These are phyloP conservation scores for Mellilla xanthometata DNA, from an alignment of 2,888 invertebrate genomes.

Conservation along the genomic window DNA sequence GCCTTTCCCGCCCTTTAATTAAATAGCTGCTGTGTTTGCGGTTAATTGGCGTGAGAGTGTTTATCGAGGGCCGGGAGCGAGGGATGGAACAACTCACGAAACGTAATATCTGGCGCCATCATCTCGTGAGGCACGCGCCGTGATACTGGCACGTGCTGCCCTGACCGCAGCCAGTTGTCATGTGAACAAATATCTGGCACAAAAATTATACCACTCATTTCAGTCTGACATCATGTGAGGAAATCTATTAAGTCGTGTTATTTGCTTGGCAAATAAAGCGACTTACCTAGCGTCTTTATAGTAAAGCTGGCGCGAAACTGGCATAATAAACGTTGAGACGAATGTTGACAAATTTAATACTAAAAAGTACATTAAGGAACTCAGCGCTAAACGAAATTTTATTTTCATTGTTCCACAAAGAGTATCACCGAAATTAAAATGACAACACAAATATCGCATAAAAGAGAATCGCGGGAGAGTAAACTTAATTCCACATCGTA, in stretches of 20 bases:
- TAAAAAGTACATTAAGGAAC: background rate
- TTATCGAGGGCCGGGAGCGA: conserved; percentile 35
- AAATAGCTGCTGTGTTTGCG: conserved; percentile 49
- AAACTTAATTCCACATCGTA: conserved; percentile 58
- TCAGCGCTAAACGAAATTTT: conserved; percentile 1
- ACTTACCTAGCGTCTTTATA: conserved; percentile 38
- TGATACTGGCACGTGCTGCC: conserved; percentile 46
- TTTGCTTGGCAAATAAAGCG: no score
- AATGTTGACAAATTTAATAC: background rate
- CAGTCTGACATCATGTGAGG: no score
- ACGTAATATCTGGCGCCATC: conserved; percentile 36
- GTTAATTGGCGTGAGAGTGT: conserved; percentile 47
- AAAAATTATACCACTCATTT: no score
- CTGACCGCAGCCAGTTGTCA: conserved; percentile 40
- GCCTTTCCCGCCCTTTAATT: conserved; percentile 44
- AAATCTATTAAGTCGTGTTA: no score
- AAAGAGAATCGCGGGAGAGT: conserved; percentile 38
- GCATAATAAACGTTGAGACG: background rate
- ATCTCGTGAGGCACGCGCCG: conserved; percentile 51
- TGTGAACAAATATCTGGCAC: conserved; percentile 44
- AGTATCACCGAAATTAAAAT: conserved; percentile 19
- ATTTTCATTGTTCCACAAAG: conserved; percentile 13
- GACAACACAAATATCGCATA: conserved; percentile 21
- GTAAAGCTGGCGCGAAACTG: background rate
- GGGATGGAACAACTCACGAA: conserved; percentile 30